Base-by-base conservation (phyloP, 2,888 invertebrate genomes). In the Protophormia terraenovae region DNA sequence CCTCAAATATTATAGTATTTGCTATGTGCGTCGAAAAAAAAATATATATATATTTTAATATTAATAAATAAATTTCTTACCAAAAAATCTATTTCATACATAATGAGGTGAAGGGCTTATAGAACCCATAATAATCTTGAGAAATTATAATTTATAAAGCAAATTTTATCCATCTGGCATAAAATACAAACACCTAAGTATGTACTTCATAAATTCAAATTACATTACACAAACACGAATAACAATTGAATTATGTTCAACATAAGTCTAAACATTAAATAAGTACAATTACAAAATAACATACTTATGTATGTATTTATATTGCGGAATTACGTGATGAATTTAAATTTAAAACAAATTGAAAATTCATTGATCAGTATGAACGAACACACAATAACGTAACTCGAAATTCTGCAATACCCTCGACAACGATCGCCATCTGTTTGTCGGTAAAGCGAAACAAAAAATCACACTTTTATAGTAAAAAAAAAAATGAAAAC, bases 301-400 rank as follows among this genome's bases (percentile, higher is more conserved):
- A 7, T 8, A 29, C 16, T 35, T 35, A n/a, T n/a, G n/a, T n/a
- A n/a, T n/a, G n/a, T n/a, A n/a, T n/a, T n/a, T n/a, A 19, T 29
- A 38, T 38, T 24, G 27, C 24, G 16, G 10, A 55, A 76, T 53
- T 76, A 76, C 71, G 82, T 71, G 76, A 53, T 75, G 50, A 60
- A 41, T 82, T 62, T 53, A 16, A 82, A 71, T 71, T 76, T 69
- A 62, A 76, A 76, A 16, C 5, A 60, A 71, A 76, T 76, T 55
- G 55, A 71, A 82, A 67, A 81, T 53, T 76, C 62, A 82, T 76
- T 77, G 82, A 83, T 77, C 47, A 62, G 29, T 47, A 67, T 47
- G 5, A 24, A 67, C 16, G 3, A 50, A 45, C 32, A 35, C 10
- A 67, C 45, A 47, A 67, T 14, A 62, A 55, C 35, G 29, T 7